Evolutionary conservation across 2,797 vertebrate genomes (phyloP), one percentile per base, ranked within the genome.

Genomic region (Pachyuromys duprasi): DNA sequence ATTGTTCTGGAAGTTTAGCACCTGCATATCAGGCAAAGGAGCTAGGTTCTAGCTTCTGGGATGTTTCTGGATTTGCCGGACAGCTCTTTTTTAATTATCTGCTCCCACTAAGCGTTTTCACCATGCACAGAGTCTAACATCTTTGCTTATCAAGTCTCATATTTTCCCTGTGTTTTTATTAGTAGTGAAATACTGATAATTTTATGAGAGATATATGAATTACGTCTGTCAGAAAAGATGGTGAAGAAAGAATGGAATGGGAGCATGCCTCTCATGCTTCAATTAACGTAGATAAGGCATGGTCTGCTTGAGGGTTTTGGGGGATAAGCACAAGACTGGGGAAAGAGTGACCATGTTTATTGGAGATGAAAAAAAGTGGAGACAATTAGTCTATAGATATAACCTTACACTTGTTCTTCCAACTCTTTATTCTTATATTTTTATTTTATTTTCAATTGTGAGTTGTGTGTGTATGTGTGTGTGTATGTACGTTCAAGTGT

Each of bases 31-130:
- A 86, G 74, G 65, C 15, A 86, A 1, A 15, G 79, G n/a, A 70
- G 67, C 14, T 81, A 90, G 17, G 65, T 55, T 33, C 26, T 62
- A 3, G 12, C 36, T n/a, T 62, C 92, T 36, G 31, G 11, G 91
- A 22, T 89, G 49, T 87, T 74, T 94, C 69, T 89, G 42, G 92
- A 65, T 95, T 90, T 57, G 79, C 4, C 89, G 94, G 75, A 91
- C 65, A 86, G 15, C 6, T 93, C 42, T 12, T 94, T 91, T 55
- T 91, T 93, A 93, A 22, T 55, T 80, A 39, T 83, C 49, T 60
- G 42, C 8, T 63, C n/a, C 91, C 60, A 70, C 13, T 62, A 49
- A 36, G 36, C 14, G 82, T 90, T 84, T 89, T 94, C 5, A 86
- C 67, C 53, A 63, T 7, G n/a, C 62, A 24, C 45, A 74, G 42